Evolutionary conservation across 1,140 invertebrate genomes (phyloP).

Genomic region (Pygmarrhopalites habei): DNA sequence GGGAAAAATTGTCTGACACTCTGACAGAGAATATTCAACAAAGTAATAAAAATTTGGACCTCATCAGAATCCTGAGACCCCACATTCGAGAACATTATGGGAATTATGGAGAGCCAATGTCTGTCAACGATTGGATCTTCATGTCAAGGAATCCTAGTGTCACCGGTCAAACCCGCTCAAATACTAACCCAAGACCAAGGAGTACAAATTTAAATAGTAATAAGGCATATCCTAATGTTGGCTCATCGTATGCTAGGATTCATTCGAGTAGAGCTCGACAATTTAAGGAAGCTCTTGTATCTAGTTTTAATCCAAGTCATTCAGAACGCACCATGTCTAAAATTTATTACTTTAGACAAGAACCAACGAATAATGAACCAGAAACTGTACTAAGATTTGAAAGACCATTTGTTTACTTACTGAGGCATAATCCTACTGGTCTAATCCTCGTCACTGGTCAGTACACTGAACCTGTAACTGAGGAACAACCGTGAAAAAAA

Average conservation of each 20-base stretch:
- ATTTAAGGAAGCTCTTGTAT: slow-evolving; percentile 8
- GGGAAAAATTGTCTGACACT: slow-evolving; percentile 39
- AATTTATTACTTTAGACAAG: slow-evolving; percentile 23
- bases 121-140: slow-evolving; percentile 48
- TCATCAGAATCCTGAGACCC: slow-evolving; percentile 33
- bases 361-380: slow-evolving; percentile 42
- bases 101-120: slow-evolving; percentile 31
- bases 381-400: slow-evolving; percentile 68
- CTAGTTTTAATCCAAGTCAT: slow-evolving; percentile 12
- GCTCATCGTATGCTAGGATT: slow-evolving; percentile 21
- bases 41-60: slow-evolving; percentile 26
- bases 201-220: slow-evolving; percentile 13
- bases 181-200: slow-evolving; percentile 12
- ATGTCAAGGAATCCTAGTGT: slow-evolving; percentile 67
- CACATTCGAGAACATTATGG: slow-evolving; percentile 36
- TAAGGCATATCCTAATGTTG: too few relatives aligned
- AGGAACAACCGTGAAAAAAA: not conserved
- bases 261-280: slow-evolving; percentile 9
- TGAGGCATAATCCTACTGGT: slow-evolving; percentile 76
- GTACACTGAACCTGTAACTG: slow-evolving; percentile 34
- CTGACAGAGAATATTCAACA: slow-evolving; percentile 25
- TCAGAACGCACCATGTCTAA: slow-evolving; percentile 15
- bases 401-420: slow-evolving; percentile 74
- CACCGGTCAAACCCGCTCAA: slow-evolving; percentile 40
- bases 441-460: slow-evolving; percentile 55